Percentiles rank a stretch among this genome's conserved stretches.
phyloP scores from a whole-genome alignment of 2,113 vertebrate species.

The Lepus americanus region DNA sequence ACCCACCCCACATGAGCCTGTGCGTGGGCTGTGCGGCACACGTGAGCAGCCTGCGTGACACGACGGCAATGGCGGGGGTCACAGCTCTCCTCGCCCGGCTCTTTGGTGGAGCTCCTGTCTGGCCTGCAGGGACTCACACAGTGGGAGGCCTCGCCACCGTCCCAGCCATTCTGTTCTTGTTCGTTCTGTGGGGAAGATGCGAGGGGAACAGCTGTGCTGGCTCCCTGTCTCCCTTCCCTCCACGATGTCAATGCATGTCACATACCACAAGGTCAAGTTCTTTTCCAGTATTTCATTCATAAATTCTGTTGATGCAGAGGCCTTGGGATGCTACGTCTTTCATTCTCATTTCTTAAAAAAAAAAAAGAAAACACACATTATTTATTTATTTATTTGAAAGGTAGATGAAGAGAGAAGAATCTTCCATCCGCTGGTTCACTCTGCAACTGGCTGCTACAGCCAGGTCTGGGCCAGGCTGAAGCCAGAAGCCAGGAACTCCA shows the following conservation, averaged over 20 bases:
- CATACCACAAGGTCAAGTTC: neutral
- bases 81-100: too few relatives aligned
- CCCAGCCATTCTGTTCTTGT: neutral
- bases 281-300: constrained; percentile 8
- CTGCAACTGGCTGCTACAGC: too few relatives aligned
- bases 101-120: neutral
- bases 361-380: too few relatives aligned
- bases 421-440: too few relatives aligned
- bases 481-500: too few relatives aligned
- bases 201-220: accelerated
- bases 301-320: neutral
- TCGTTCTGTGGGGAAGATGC: neutral
- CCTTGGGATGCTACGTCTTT: neutral
- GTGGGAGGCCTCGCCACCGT: too few relatives aligned
- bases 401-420: too few relatives aligned
- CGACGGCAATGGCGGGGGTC: neutral
- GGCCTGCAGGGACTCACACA: neutral
- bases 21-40: neutral
- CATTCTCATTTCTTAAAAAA: neutral
- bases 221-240: neutral
- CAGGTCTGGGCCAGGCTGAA: too few relatives aligned
- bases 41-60: neutral
- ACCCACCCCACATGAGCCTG: neutral
- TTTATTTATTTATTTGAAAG: too few relatives aligned
- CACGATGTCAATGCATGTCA: neutral